Percentiles rank a stretch among this genome's conserved stretches.
These are phyloP conservation scores for Peromyscus nudipes DNA, from an alignment of 2,797 vertebrate species.

Conservation along the genomic window DNA sequence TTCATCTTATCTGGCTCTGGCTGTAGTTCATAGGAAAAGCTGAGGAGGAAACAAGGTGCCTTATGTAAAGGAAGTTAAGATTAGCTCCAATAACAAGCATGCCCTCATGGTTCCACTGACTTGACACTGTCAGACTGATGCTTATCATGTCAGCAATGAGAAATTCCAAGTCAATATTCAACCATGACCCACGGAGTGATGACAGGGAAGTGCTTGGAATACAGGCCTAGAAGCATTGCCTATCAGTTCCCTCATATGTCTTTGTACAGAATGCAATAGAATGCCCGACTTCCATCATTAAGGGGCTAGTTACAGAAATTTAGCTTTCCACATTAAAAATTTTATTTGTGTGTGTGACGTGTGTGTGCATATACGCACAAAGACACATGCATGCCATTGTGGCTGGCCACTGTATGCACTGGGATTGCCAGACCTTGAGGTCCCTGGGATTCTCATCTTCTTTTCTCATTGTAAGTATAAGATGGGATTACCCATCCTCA, in stretches of 20 bases:
- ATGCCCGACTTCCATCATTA: background rate
- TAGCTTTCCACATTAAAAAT: background rate
- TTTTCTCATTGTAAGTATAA: background rate
- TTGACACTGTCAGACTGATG: background rate
- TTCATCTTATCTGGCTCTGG: background rate
- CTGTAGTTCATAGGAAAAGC: background rate
- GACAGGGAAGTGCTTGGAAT: background rate
- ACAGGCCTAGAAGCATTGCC: background rate
- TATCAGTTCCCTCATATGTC: background rate
- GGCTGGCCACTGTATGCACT: background rate
- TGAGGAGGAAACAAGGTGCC: background rate
- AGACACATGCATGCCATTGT: background rate
- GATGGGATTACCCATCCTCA: background rate
- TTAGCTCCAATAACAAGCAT: background rate
- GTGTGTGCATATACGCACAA: background rate
- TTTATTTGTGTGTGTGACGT: background rate
- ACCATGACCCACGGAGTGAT: rapidly evolving
- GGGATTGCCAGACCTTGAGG: background rate
- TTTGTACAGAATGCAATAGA: background rate
- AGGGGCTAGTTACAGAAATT: background rate
- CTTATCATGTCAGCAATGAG: background rate
- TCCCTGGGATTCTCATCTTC: background rate
- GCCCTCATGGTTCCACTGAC: background rate
- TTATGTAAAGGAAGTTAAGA: background rate
- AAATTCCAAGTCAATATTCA: background rate